Evolutionary conservation across 2,888 invertebrate species (phyloP).

Genomic region (Acronicta psi): DNA sequence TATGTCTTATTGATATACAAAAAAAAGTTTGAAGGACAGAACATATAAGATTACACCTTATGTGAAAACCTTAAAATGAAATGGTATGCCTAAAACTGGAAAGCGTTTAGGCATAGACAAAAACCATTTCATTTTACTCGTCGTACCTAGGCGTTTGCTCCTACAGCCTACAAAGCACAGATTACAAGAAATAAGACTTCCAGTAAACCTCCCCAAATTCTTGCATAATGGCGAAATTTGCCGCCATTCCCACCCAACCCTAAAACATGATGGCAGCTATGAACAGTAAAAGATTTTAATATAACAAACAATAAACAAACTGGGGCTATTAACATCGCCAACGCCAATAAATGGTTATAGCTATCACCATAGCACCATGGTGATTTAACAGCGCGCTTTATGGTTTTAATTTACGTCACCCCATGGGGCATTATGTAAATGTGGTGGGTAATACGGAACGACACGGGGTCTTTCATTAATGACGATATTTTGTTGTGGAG

Average conservation of each 20-base stretch:
- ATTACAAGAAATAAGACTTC: not conserved
- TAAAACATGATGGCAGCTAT: conserved; percentile 25
- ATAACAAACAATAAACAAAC: conserved; percentile 55
- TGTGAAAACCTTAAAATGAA: too few relatives aligned
- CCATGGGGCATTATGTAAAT: conserved; percentile 61
- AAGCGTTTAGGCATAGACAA: too few relatives aligned
- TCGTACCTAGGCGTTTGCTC: not conserved
- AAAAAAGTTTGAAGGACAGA: too few relatives aligned
- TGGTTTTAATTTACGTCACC: conserved; percentile 64
- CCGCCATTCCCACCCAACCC: conserved; percentile 1
- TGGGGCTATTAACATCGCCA: conserved; percentile 49
- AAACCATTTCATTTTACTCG: not conserved
- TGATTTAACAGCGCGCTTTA: conserved; percentile 60
- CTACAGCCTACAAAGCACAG: not conserved
- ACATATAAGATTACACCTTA: too few relatives aligned
- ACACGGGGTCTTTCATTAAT: conserved; percentile 44
- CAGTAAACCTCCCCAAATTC: conserved; percentile 2
- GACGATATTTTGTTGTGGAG: conserved; percentile 8
- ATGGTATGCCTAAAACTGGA: too few relatives aligned
- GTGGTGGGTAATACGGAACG: conserved; percentile 26
- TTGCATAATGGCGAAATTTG: conserved; percentile 1
- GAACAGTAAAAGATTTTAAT: conserved; percentile 54
- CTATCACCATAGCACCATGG: conserved; percentile 46
- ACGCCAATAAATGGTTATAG: conserved; percentile 58
- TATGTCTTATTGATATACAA: too few relatives aligned